Percentiles rank a stretch among this genome's conserved stretches.
Evolutionary conservation across 2,888 invertebrate species (phyloP).

Genomic region (Polymixis lichenea): DNA sequence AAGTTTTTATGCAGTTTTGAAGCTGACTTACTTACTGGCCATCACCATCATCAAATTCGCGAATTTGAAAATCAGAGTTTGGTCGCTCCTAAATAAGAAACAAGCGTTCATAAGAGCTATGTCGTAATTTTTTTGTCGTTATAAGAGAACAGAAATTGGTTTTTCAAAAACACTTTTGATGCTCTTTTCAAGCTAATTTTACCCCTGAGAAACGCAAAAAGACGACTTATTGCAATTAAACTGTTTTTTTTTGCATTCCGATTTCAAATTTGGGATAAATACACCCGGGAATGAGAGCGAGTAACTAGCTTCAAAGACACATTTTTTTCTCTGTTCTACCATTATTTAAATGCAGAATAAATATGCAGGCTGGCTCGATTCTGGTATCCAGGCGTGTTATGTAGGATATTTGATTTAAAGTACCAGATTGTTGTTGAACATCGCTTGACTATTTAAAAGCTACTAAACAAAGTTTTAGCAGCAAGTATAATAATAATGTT

Average conservation of each 20-base stretch:
- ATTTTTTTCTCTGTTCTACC: not conserved
- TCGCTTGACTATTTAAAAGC: not conserved
- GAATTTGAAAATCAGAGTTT: not conserved
- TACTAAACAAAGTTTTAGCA: no score
- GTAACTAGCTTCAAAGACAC: not conserved
- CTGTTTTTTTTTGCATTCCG: not conserved
- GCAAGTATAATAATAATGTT: no score
- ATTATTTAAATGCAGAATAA: not conserved
- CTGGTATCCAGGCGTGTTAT: not conserved
- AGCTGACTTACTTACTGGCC: not conserved
- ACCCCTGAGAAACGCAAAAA: not conserved
- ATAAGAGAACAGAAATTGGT: not conserved
- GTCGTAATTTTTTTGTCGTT: no score
- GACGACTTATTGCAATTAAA: not conserved
- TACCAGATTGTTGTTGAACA: not conserved
- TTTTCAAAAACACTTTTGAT: not conserved
- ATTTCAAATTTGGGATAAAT: not conserved
- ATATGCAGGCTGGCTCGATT: not conserved
- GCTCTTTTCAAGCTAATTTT: not conserved
- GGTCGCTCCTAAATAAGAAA: not conserved
- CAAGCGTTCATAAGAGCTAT: not conserved
- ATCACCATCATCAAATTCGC: no score
- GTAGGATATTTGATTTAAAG: constrained; percentile 15
- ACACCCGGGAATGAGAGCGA: not conserved
- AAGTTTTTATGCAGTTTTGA: not conserved